Percentiles rank a stretch among this genome's conserved stretches.
These are phyloP conservation scores for Gnathonemus echidnorhynchus DNA, from an alignment of 2,113 vertebrate genomes.

Conservation along the genomic window DNA sequence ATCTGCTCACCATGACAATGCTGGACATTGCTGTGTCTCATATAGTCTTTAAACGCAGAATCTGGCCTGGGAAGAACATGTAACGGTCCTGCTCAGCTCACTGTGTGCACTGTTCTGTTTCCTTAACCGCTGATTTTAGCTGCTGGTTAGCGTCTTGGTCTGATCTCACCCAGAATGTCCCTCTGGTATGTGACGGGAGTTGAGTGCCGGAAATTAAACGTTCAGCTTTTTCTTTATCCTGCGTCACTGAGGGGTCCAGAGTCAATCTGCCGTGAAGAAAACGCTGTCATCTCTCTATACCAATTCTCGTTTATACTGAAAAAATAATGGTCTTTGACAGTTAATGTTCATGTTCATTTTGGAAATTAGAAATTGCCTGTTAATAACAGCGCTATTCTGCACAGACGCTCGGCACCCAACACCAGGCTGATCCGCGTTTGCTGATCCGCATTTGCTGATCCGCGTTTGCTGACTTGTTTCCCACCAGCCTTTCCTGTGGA, in stretches of 20 bases:
- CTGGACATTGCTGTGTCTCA: not conserved
- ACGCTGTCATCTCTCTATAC: not conserved
- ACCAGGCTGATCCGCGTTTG: not conserved
- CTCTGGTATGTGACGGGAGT: not conserved
- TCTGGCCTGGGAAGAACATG: not conserved
- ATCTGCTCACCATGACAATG: not conserved
- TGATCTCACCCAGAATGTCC: not conserved
- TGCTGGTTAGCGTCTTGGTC: not conserved
- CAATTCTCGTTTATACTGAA: not conserved
- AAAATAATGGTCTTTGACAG: not conserved
- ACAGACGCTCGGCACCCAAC: not conserved
- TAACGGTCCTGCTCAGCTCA: not conserved
- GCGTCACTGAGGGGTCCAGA: not conserved
- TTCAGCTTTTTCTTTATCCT: not conserved
- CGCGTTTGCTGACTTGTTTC: not conserved
- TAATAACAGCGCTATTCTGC: not conserved
- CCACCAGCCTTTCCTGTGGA: not conserved
- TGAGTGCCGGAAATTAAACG: not conserved
- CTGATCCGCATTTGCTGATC: not conserved
- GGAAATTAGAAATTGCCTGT: not conserved
- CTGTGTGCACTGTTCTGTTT: not conserved
- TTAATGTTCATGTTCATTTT: not conserved
- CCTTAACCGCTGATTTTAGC: not conserved
- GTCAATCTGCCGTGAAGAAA: not conserved
- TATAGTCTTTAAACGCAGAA: not conserved